phyloP scores from a whole-genome alignment of 1,140 invertebrate species.

The Drosophila kepulauana region DNA sequence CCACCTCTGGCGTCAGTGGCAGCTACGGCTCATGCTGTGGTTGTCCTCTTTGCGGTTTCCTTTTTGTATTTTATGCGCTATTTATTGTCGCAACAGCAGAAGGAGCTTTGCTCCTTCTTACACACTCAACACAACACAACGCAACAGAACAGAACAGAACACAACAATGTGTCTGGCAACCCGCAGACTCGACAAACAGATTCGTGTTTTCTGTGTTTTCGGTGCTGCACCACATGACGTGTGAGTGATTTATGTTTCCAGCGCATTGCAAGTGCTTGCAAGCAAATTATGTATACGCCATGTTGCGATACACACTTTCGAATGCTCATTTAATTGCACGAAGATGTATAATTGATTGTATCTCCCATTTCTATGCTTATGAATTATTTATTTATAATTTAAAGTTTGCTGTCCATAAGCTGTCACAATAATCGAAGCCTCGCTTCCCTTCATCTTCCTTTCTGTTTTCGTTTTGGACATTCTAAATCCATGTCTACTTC shows the following conservation, averaged over 20 bases:
- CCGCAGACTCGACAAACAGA: slow-evolving; percentile 53
- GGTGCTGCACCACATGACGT: slow-evolving; percentile 69
- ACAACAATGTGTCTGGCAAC: slow-evolving; percentile 62
- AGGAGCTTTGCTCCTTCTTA: slow-evolving; percentile 15
- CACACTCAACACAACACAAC: background rate
- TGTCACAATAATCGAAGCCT: slow-evolving; percentile 8
- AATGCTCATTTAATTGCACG: slow-evolving; percentile 70
- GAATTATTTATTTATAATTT: slow-evolving; percentile 3
- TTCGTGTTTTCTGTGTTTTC: slow-evolving; percentile 61
- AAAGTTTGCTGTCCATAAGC: slow-evolving; percentile 17
- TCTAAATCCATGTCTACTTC: slow-evolving; percentile 29
- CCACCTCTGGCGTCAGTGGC: slow-evolving; percentile 3
- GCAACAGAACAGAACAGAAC: slow-evolving; percentile 21
- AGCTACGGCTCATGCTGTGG: slow-evolving; percentile 15
- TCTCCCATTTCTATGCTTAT: too few species aligned
- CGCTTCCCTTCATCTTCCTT: background rate
- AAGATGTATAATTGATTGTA: slow-evolving; percentile 61
- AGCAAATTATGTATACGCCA: slow-evolving; percentile 63
- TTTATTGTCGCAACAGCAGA: slow-evolving; percentile 61
- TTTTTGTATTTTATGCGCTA: slow-evolving; percentile 62
- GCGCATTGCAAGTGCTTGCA: slow-evolving; percentile 32
- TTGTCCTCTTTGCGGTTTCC: slow-evolving; percentile 54
- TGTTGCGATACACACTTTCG: slow-evolving; percentile 41
- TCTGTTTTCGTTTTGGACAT: slow-evolving; percentile 7
- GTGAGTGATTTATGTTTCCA: slow-evolving; percentile 75